These are phyloP conservation scores for Amyelois transitella DNA, from an alignment of 1,140 invertebrate species.

Conservation along the genomic window DNA sequence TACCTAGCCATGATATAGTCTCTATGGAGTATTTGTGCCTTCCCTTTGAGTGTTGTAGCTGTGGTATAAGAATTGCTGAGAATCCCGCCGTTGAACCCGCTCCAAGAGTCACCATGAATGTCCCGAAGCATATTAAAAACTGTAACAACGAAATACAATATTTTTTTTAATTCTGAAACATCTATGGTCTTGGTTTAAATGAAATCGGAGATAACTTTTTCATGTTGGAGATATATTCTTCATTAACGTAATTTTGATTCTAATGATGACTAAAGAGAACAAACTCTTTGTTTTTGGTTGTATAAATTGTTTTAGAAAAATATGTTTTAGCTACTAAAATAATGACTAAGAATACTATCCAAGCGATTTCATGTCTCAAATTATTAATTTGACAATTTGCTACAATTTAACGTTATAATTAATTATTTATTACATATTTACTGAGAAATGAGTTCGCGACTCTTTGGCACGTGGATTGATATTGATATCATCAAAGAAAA, in stretches of 20 bases:
- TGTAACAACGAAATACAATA: slow-evolving; percentile 28
- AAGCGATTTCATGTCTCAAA: not conserved
- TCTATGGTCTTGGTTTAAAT: too few species aligned
- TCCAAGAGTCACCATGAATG: slow-evolving; percentile 59
- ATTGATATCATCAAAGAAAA: not conserved
- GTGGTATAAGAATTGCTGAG: slow-evolving; percentile 78
- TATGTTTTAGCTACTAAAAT: too few species aligned
- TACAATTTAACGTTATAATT: not conserved
- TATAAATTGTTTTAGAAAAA: too few species aligned
- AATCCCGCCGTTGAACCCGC: slow-evolving; percentile 77
- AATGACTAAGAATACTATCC: not conserved
- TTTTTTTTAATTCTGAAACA: not conserved
- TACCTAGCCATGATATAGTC: slow-evolving; percentile 64
- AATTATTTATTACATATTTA: not conserved
- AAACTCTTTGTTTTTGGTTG: too few species aligned
- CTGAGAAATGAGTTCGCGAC: not conserved
- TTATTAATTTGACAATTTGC: not conserved
- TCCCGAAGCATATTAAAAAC: slow-evolving; percentile 45
- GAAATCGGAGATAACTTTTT: too few species aligned
- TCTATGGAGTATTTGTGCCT: slow-evolving; percentile 40
- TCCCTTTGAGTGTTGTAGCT: slow-evolving; percentile 63
- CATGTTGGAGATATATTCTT: too few species aligned
- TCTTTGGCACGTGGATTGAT: not conserved
- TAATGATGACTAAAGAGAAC: too few species aligned
- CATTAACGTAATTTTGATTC: too few species aligned